Percentiles rank a stretch among this genome's conserved stretches.
Evolutionary conservation across 2,797 vertebrate species (phyloP).

Genomic region (Pantherophis vulpinus): DNA sequence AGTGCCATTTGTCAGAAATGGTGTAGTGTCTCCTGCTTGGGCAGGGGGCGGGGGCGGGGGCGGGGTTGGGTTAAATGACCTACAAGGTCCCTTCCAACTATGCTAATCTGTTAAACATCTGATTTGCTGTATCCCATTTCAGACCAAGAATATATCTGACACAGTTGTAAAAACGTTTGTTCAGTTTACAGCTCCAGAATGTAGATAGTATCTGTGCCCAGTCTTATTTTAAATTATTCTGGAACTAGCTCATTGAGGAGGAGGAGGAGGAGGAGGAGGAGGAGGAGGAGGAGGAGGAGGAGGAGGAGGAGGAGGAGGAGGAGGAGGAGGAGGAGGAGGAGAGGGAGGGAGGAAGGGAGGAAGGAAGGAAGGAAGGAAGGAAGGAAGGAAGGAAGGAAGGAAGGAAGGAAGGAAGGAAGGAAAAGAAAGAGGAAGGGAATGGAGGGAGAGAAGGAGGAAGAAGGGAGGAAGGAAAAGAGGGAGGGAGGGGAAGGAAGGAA

Average conservation of each 20-base stretch:
- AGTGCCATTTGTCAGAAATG: no score
- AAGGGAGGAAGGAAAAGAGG: background rate
- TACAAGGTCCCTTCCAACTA: no score
- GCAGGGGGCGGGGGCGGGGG: no score
- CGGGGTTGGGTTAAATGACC: no score
- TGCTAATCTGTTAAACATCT: no score
- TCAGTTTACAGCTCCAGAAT: background rate
- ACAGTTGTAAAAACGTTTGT: background rate
- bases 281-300: no score
- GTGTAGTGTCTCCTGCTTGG: no score
- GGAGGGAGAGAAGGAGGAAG: background rate
- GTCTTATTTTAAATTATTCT: background rate
- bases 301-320: background rate
- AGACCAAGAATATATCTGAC: background rate
- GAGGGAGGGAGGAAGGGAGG: no score
- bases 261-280: background rate
- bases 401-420: no score
- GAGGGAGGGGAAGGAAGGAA: no score
- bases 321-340: fast-evolving
- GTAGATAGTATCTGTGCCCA: background rate
- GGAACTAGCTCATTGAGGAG: background rate
- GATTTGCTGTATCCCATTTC: background rate
- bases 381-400: fast-evolving
- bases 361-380: no score
- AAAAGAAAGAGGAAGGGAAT: no score